phyloP scores from a whole-genome alignment of 2,113 vertebrate genomes.

The Hippocampus mohnikei region DNA sequence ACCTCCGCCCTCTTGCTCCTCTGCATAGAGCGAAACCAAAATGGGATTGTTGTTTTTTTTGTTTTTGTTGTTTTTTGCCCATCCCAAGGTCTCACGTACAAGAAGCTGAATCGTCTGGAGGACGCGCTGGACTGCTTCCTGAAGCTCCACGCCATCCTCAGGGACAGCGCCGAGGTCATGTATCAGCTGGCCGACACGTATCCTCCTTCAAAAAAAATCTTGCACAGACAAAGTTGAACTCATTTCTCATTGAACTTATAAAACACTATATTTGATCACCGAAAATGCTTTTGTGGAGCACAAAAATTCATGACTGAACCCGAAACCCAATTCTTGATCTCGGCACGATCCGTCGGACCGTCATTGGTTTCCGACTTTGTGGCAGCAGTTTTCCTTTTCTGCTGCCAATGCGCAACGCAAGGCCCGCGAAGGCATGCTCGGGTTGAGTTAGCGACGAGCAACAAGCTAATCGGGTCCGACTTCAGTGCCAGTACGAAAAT shows the following conservation, averaged over 20 bases:
- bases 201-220: conserved; percentile 61
- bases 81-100: conserved; percentile 83
- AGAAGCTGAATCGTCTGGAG: conserved; percentile 82
- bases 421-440: background rate
- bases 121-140: conserved; percentile 92
- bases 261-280: too few species aligned
- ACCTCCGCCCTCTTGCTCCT: conserved; percentile 22
- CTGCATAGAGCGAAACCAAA: background rate
- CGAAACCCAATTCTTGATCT: background rate
- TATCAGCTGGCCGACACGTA: conserved; percentile 90
- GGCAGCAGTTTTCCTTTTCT: background rate
- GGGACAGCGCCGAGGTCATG: conserved; percentile 88
- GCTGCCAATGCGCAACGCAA: background rate
- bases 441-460: background rate
- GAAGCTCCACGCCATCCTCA: conserved; percentile 92
- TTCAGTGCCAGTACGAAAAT: background rate
- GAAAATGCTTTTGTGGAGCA: background rate
- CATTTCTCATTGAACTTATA: background rate
- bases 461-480: background rate
- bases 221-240: background rate
- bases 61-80: background rate
- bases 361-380: background rate
- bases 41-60: background rate
- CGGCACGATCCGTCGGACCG: background rate
- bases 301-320: background rate